These are phyloP conservation scores for Dermolepida albohirtum DNA, from an alignment of 2,888 invertebrate genomes.

Conservation along the genomic window DNA sequence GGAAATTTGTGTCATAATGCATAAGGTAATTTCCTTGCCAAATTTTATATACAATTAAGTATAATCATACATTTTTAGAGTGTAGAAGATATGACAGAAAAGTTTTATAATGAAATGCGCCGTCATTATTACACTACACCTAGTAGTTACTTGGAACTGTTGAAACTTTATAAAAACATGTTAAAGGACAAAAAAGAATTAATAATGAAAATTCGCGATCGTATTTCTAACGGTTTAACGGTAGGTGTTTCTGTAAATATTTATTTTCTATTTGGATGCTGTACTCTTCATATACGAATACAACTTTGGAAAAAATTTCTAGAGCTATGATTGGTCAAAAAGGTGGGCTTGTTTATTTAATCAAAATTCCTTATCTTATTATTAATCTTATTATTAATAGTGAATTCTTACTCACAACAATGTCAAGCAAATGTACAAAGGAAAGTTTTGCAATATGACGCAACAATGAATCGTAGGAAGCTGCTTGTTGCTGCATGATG, in stretches of 20 bases:
- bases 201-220: constrained; percentile 73
- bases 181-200: constrained; percentile 77
- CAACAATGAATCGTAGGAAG: too few species aligned
- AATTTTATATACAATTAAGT: background rate
- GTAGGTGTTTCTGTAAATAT: constrained; percentile 57
- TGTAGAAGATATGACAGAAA: constrained; percentile 81
- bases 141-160: constrained; percentile 87
- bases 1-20: constrained; percentile 78
- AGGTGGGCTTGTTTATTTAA: too few species aligned
- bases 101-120: constrained; percentile 84
- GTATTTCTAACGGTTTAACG: constrained; percentile 81
- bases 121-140: constrained; percentile 92
- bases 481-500: too few species aligned
- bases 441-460: too few species aligned
- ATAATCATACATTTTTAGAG: constrained; percentile 67
- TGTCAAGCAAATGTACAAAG: too few species aligned
- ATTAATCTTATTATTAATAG: too few species aligned
- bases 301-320: too few species aligned
- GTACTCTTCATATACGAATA: too few species aligned
- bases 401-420: too few species aligned
- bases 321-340: too few species aligned
- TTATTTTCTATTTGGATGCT: too few species aligned
- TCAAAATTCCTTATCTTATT: too few species aligned
- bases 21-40: constrained; percentile 67
- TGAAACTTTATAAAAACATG: constrained; percentile 81